These are phyloP conservation scores for Scolopax bukidnonensis DNA, from an alignment of 2,797 vertebrate species.

Conservation along the genomic window DNA sequence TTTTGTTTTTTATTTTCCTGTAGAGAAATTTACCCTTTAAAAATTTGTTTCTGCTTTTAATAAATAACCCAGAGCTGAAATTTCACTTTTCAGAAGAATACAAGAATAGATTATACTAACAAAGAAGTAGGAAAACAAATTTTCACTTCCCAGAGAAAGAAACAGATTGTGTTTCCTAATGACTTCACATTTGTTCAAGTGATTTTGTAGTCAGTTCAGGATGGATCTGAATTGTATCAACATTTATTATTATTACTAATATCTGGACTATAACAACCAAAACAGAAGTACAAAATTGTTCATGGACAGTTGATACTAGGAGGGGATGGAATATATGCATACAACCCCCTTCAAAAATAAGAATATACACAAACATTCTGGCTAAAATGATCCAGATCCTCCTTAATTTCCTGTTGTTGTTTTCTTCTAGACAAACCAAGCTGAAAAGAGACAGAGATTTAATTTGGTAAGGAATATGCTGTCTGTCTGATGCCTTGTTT, in stretches of 20 bases:
- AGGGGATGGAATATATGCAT: background rate
- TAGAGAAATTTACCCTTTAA: background rate
- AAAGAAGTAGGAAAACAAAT: background rate
- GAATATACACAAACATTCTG: background rate
- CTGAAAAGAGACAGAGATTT: slow-evolving; percentile 37
- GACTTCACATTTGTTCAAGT: slow-evolving; percentile 20
- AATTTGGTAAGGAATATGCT: slow-evolving; percentile 35
- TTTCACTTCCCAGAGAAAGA: background rate
- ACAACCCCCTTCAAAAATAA: background rate
- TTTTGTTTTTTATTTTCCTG: background rate
- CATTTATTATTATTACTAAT: slow-evolving; percentile 8
- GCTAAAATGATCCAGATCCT: background rate
- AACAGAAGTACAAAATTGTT: background rate
- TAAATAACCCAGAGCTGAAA: background rate
- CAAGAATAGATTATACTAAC: background rate
- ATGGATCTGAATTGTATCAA: background rate
- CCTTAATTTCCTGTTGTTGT: slow-evolving; percentile 22
- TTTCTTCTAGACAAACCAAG: slow-evolving; percentile 32
- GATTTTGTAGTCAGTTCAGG: background rate
- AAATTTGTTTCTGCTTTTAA: background rate
- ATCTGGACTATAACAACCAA: background rate
- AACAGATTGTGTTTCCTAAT: slow-evolving; percentile 2
- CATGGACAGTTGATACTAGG: background rate
- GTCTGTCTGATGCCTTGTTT: slow-evolving; percentile 61
- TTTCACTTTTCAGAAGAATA: background rate